These are phyloP conservation scores for Palaemon carinicauda DNA, from an alignment of 1,140 invertebrate genomes.

Conservation along the genomic window DNA sequence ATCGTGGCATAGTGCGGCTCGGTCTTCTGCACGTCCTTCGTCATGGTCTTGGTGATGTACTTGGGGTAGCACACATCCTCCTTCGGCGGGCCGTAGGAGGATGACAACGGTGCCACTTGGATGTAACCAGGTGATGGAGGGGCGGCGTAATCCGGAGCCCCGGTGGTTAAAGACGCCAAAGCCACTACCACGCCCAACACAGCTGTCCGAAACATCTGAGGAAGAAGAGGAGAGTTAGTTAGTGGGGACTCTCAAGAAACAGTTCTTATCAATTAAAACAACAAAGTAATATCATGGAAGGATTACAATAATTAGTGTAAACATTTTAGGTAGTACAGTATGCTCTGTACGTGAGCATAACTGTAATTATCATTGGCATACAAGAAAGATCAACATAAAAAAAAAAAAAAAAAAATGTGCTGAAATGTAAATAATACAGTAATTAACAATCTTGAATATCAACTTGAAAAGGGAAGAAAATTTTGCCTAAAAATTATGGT, in stretches of 20 bases:
- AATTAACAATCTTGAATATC: no score
- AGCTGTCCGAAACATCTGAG: constrained; percentile 59
- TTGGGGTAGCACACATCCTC: constrained; percentile 54
- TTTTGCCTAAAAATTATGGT: no score
- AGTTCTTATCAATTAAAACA: neutral
- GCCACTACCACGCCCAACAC: constrained; percentile 56
- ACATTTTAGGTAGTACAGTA: no score
- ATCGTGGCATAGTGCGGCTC: constrained; percentile 50
- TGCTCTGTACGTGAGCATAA: no score
- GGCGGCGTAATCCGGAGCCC: constrained; percentile 35
- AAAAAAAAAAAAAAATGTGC: no score
- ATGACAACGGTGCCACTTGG: constrained; percentile 39
- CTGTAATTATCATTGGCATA: no score
- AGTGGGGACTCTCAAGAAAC: neutral
- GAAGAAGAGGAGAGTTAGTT: neutral
- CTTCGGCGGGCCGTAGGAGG: constrained; percentile 46
- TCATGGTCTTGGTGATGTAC: constrained; percentile 59
- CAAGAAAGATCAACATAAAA: no score
- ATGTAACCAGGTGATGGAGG: constrained; percentile 35
- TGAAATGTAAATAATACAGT: no score
- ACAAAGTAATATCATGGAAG: no score
- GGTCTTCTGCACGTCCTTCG: constrained; percentile 57
- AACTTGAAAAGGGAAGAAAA: no score
- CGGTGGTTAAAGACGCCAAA: constrained; percentile 32
- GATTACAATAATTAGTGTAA: no score